Evolutionary conservation across 2,113 vertebrate species (phyloP).

Genomic region (Hydrochoerus hydrochaeris): DNA sequence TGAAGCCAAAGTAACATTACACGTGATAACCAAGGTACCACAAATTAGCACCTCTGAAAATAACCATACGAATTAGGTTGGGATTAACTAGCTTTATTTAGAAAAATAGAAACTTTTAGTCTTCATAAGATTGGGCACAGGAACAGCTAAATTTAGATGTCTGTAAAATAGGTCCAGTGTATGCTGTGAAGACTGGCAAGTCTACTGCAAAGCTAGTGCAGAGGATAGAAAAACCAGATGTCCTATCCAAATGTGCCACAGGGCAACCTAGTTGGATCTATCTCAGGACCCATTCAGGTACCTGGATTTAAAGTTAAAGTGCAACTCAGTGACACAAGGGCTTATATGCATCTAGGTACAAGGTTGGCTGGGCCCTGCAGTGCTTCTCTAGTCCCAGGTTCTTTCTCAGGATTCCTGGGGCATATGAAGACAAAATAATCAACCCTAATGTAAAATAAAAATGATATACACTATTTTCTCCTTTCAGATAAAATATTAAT

Average conservation of each 20-base stretch:
- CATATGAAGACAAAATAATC: neutral
- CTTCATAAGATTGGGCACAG: neutral
- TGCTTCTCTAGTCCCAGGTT: neutral
- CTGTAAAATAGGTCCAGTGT: neutral
- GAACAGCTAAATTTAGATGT: neutral
- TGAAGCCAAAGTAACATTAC: neutral
- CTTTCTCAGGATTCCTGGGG: neutral
- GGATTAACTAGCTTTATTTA: neutral
- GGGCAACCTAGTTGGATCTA: neutral
- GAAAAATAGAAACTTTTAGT: constrained; percentile 33
- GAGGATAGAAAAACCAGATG: neutral
- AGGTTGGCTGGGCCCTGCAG: neutral
- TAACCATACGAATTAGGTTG: neutral
- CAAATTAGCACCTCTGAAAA: neutral
- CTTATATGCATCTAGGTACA: neutral
- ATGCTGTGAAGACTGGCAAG: neutral
- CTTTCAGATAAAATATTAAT: constrained; percentile 46
- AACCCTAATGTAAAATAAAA: neutral
- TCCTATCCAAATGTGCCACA: neutral
- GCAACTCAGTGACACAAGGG: neutral
- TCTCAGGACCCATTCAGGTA: neutral
- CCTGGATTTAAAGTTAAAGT: neutral
- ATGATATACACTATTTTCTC: neutral
- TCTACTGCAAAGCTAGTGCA: neutral
- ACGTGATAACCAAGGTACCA: neutral